Percentiles rank a stretch among this genome's conserved stretches.
Conservation (phyloP, 2,797 vertebrate species). For the Sebastes cheni region DNA sequence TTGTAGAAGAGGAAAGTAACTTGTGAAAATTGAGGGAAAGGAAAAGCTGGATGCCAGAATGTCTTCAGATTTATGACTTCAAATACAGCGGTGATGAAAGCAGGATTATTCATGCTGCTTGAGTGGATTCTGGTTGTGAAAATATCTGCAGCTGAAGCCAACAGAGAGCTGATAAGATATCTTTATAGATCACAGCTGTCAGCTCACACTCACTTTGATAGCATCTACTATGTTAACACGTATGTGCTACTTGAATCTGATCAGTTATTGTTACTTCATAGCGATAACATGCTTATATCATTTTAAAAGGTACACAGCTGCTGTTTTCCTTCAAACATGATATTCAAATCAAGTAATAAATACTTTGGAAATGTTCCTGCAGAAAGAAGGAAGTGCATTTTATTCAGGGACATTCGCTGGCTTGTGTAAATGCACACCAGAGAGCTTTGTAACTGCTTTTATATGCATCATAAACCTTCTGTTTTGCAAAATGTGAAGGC, state of each 20-base stretch:
- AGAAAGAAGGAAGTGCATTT: slow-evolving; percentile 8
- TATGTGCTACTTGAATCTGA: not conserved
- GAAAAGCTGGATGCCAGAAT: not conserved
- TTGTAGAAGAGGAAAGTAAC: not conserved
- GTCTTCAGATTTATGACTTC: rapidly evolving
- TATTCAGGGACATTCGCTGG: not conserved
- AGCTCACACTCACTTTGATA: not conserved
- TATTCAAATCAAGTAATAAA: not conserved
- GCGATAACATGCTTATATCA: not conserved
- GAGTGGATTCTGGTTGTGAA: not conserved
- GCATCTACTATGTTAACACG: no score
- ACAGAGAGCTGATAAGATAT: not conserved
- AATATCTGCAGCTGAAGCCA: not conserved
- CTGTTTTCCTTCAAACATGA: not conserved
- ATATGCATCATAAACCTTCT: not conserved
- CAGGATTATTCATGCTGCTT: not conserved
- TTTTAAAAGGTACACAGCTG: not conserved
- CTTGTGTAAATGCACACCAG: not conserved
- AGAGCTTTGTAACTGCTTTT: not conserved
- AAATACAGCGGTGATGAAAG: no score
- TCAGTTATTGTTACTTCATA: not conserved
- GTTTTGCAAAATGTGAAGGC: not conserved
- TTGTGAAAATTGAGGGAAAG: not conserved
- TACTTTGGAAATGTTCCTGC: not conserved
- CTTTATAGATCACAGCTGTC: no score